phyloP scores from a whole-genome alignment of 2,113 vertebrate species.

The Stegastes partitus region DNA sequence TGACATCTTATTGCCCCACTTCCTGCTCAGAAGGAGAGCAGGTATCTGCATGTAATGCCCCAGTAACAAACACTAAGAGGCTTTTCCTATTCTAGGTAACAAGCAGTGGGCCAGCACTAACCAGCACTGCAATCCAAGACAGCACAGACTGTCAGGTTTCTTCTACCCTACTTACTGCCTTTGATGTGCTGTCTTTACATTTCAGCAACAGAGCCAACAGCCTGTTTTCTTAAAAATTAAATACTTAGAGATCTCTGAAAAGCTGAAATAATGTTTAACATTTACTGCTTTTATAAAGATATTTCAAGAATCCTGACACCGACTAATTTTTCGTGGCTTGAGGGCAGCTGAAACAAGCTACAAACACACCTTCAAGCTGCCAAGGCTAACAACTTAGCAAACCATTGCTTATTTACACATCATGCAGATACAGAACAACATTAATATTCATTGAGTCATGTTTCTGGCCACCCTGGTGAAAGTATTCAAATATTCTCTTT shows the following conservation, averaged over 20 bases:
- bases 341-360: not conserved
- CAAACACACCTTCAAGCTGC: not conserved
- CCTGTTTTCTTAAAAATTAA: not conserved
- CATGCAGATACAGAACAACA: not conserved
- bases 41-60: slow-evolving; percentile 55
- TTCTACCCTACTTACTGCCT: not conserved
- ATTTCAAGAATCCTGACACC: not conserved
- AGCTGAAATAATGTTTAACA: too few species aligned
- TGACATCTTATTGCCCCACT: slow-evolving; percentile 50
- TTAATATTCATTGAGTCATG: not conserved
- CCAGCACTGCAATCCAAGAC: slow-evolving; percentile 28
- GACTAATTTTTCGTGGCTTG: not conserved
- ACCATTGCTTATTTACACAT: not conserved
- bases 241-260: not conserved
- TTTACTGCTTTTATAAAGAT: not conserved
- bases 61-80: slow-evolving; percentile 74
- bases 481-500: too few species aligned
- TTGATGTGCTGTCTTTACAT: not conserved
- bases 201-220: not conserved
- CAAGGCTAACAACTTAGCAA: not conserved
- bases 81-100: slow-evolving; percentile 77
- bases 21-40: slow-evolving; percentile 56
- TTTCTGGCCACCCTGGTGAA: not conserved
- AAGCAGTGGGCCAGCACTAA: slow-evolving; percentile 37
- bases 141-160: not conserved